Evolutionary conservation across 1,140 invertebrate species (phyloP), one percentile per base, ranked within the genome.

Genomic region (Drosophila pandora): DNA sequence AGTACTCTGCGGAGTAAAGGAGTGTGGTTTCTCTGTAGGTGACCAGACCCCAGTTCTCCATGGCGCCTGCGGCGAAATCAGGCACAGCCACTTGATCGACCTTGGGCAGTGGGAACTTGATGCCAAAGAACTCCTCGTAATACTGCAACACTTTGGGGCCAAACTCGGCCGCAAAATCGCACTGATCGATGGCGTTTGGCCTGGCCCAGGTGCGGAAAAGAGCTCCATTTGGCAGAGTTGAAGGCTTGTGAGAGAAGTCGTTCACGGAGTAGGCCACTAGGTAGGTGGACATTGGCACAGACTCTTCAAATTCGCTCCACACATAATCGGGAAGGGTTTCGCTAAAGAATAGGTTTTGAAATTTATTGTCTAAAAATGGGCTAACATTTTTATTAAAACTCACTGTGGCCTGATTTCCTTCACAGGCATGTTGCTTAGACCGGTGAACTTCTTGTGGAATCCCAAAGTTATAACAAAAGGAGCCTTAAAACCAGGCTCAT

Each of bases 401-500:
- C 56, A 90, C 90, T 90, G 77, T 2, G 2, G 78, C 1, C 80
- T 58, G 0, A 21, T 54, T 1, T 71, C 49, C 6, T 47, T 72
- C 0, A 94, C 39, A 0, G 94, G 95, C 97, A 97, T 98, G 83
- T 99, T 99, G 58, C 96, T 97, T 2, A 98, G 92, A 0, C 95
- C 93, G 0, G 92, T 94, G 79, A 94, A 95, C 3, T 94, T 92
- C 34, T 93, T 90, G 17, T 93, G 91, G 62, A 95, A 94, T 0
- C 94, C 95, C n/a, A 99, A 91, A n/a, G 92, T 94, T 17, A 99
- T 93, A 13, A 92, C 93, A 83, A 98, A 99, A 3, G 93, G 95
- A 0, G 98, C 96, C 90, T 99, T 99, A 76, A 97, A 94, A 0
- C 92, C 93, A 0, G 98, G 98, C 88, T 99, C 98, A 90, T 99